A percentile compares a stretch with the other conserved stretches of the same genome.
phyloP scores from a whole-genome alignment of 1,140 invertebrate species.

The Anastrepha ludens region DNA sequence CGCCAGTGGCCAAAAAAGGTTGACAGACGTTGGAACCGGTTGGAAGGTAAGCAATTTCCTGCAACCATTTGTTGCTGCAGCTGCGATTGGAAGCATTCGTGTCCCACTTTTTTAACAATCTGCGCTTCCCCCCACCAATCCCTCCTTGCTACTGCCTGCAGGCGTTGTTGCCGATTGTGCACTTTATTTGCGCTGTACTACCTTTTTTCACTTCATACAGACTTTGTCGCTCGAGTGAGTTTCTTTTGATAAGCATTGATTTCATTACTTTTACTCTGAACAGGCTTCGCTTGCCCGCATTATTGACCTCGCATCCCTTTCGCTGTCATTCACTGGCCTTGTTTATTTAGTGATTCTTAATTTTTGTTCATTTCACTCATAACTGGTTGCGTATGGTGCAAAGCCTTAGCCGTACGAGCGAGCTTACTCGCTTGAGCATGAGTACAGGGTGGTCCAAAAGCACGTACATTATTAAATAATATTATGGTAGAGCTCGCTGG shows the following conservation, averaged over 20 bases:
- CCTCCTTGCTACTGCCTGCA: neutral
- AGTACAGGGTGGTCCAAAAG: neutral
- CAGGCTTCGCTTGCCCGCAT: too few relatives aligned
- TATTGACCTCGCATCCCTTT: neutral
- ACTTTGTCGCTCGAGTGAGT: neutral
- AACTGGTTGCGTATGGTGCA: neutral
- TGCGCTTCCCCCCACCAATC: neutral
- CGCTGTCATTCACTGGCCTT: neutral
- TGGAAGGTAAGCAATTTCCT: neutral
- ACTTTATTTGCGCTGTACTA: too few relatives aligned
- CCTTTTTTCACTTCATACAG: too few relatives aligned
- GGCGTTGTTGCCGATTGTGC: too few relatives aligned
- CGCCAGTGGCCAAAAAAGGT: neutral
- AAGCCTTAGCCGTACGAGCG: neutral
- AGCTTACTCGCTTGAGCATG: neutral
- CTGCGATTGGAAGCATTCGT: neutral
- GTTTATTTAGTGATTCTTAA: slow-evolving; percentile 22
- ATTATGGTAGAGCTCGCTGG: too few relatives aligned
- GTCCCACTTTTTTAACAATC: neutral
- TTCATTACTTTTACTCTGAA: neutral
- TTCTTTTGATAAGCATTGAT: neutral
- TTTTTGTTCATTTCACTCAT: neutral
- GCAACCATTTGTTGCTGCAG: neutral
- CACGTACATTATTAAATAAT: neutral
- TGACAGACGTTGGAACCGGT: neutral